These are phyloP conservation scores for Diarsia rubi DNA, from an alignment of 2,888 invertebrate genomes.

Conservation along the genomic window DNA sequence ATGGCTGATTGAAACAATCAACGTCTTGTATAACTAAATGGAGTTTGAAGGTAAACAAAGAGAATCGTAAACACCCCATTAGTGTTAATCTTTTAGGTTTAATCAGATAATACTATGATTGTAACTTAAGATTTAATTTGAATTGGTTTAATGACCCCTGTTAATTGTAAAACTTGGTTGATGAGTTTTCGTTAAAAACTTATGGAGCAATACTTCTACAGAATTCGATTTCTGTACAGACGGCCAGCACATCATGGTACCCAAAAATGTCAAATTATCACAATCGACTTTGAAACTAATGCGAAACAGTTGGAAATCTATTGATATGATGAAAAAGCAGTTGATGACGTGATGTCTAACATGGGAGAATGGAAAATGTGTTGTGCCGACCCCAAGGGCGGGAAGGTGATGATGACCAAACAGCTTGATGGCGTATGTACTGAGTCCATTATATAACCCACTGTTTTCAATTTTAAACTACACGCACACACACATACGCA, in stretches of 20 bases:
- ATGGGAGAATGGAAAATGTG: too few relatives aligned
- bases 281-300: too few relatives aligned
- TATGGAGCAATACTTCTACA: background rate
- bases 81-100: conserved; percentile 64
- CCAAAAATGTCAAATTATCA: too few relatives aligned
- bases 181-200: background rate
- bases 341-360: too few relatives aligned
- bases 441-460: conserved; percentile 1
- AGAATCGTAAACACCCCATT: conserved; percentile 50
- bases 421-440: background rate
- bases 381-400: too few relatives aligned
- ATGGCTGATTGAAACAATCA: conserved; percentile 40
- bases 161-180: background rate
- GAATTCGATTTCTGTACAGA: background rate
- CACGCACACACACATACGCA: background rate
- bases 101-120: conserved; percentile 70
- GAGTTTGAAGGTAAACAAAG: conserved; percentile 47
- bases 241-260: too few relatives aligned
- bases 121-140: conserved; percentile 31
- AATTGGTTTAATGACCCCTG: conserved; percentile 18
- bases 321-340: too few relatives aligned
- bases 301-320: too few relatives aligned
- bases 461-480: background rate
- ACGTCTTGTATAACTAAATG: conserved; percentile 46
- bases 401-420: too few relatives aligned